Evolutionary conservation across 30 jellyfish, hydroid and myxozoan genomes (phyloP), one percentile per base, ranked within the genome.

Genomic region (Hydractinia symbiolongicarpus): DNA sequence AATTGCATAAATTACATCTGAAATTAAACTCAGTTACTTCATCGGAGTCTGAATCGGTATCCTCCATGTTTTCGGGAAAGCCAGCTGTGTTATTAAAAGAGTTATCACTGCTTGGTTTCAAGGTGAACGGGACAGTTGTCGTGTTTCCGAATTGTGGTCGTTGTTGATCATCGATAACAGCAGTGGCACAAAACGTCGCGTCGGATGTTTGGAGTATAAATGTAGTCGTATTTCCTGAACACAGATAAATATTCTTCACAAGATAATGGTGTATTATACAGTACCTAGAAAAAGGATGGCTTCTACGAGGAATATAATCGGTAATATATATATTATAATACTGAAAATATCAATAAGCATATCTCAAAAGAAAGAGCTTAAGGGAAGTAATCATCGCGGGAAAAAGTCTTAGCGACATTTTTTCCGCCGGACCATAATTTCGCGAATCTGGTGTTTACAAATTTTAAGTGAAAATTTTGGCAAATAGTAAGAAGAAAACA

Each of bases 201-300:
- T 77, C 85, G 78, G 79, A 54, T 9, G 85, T 77, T 61, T 77
- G 85, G 7, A 77, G 53, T 21, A 77, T 77, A 56, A 77, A 77
- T 4, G 85, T 77, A 14, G 85, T 55, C 21, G 85, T 77, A 79
- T 72, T 72, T n/a, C 79, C 85, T 30, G 44, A 30, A 30, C 44
- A 30, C 44, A 30, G 44, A 30, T 30, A 2, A 30, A 30, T 30
- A 30, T 30, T 30, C 44, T 30, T 30, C 44, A 30, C 44, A 30
- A 15, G 85, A 77, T 9, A 77, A 55, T 77, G 69, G 15, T 58
- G 53, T 54, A 30, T 9, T 8, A 50, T 8, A 8, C 19, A 9
- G 7, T 0, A n/a, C n/a, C 2, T 4, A 1, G 50, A 17, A 67
- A 5, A 30, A 5, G 21, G 8, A 9, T 72, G 51, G 50, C n/a